Conservation (phyloP, 2,797 vertebrate genomes). For the Falco berigora region DNA sequence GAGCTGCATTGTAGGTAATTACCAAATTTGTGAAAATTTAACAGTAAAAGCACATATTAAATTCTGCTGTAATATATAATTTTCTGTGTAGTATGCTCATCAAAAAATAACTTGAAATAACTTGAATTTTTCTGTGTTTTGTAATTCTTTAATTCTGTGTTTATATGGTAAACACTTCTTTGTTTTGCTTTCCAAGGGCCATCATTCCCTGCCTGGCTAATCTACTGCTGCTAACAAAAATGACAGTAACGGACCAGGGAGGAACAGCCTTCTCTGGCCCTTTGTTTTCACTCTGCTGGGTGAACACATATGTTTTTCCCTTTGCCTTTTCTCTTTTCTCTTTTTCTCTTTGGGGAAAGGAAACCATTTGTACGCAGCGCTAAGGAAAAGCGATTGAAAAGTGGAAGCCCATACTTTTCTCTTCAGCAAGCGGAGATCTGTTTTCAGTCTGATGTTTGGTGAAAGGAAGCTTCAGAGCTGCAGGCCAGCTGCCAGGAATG, state of each 20-base stretch:
- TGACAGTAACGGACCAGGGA: neutral
- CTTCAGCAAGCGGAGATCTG: conserved; percentile 21
- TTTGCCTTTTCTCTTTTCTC: neutral
- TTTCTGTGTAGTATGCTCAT: neutral
- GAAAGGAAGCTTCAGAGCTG: conserved; percentile 59
- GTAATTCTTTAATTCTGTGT: conserved; percentile 7
- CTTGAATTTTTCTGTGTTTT: neutral
- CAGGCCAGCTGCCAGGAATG: conserved; percentile 55
- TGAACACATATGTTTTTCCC: neutral
- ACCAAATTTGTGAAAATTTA: neutral
- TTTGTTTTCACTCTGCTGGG: neutral
- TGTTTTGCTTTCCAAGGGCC: conserved; percentile 40
- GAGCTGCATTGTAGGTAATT: neutral
- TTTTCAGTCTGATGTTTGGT: conserved; percentile 48
- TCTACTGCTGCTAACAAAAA: conserved; percentile 5
- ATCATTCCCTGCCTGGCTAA: conserved; percentile 7
- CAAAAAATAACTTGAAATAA: neutral
- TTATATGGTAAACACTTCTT: conserved; percentile 37
- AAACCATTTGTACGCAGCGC: neutral
- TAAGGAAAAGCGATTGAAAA: conserved; percentile 38
- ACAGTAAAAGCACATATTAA: neutral
- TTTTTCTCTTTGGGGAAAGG: neutral
- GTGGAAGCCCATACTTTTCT: conserved; percentile 33
- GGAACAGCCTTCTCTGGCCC: neutral
- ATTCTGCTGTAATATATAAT: neutral